Conservation (phyloP, 37 sponge, comb jelly and placozoan species). For the Ephydatia muelleri region DNA sequence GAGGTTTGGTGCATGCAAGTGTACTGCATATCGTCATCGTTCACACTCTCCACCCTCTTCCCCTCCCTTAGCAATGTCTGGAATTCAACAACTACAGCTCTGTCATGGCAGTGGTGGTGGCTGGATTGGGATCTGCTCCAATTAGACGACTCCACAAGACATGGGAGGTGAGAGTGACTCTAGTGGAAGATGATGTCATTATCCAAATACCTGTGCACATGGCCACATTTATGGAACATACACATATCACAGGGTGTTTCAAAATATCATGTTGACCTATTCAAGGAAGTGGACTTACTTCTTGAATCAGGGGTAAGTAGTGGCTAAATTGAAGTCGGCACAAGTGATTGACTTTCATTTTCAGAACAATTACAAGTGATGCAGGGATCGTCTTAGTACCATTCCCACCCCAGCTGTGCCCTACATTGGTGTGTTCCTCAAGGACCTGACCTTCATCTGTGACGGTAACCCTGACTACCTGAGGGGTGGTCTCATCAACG, state of each 20-base stretch:
- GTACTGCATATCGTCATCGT: no score
- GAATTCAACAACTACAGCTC: conserved; percentile 83
- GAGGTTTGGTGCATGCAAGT: neutral
- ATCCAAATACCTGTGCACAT: neutral
- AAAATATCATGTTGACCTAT: conserved; percentile 47
- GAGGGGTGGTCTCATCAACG: conserved; percentile 87
- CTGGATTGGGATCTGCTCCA: conserved; percentile 75
- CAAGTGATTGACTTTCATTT: no score
- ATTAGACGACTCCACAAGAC: conserved; percentile 74
- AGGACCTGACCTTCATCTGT: conserved; percentile 80
- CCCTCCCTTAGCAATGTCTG: conserved; percentile 56
- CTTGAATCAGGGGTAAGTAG: conserved; percentile 58
- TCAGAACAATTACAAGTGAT: conserved; percentile 76
- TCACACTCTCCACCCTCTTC: neutral
- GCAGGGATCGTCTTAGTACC: conserved; percentile 63
- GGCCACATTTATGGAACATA: no score
- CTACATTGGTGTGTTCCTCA: conserved; percentile 81
- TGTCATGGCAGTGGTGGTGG: conserved; percentile 85
- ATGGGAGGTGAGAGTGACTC: conserved; percentile 55
- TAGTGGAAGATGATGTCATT: neutral
- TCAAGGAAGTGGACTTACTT: conserved; percentile 58
- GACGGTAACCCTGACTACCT: conserved; percentile 94
- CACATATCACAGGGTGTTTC: conserved; percentile 14
- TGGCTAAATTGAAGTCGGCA: neutral
- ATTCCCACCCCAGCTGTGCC: conserved; percentile 80